Percentiles rank a stretch among this genome's conserved stretches.
phyloP scores from a whole-genome alignment of 2,113 vertebrate species.

The Zosterops lateralis region DNA sequence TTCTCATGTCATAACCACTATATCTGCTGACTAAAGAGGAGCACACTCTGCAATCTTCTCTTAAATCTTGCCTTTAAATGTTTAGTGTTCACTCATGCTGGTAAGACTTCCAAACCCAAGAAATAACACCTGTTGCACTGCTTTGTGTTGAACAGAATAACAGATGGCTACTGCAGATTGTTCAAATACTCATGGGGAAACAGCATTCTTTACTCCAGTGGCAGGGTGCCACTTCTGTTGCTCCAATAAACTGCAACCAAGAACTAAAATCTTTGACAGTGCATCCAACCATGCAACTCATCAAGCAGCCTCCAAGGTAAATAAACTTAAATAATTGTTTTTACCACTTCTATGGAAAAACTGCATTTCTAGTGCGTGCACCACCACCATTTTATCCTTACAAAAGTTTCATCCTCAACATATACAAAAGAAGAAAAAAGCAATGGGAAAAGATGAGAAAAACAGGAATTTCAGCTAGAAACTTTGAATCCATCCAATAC shows the following conservation, averaged over 20 bases:
- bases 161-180: constrained; percentile 32
- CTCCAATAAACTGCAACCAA: constrained; percentile 22
- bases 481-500: not conserved
- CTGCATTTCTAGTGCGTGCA: not conserved
- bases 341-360: not conserved
- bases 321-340: not conserved
- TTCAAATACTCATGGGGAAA: constrained; percentile 31
- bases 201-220: constrained; percentile 24
- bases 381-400: not conserved
- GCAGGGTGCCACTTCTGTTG: constrained; percentile 16
- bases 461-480: not conserved
- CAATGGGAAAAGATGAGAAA: not conserved
- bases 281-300: not conserved
- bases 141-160: constrained; percentile 2
- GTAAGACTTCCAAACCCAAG: not conserved
- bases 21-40: not conserved
- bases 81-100: not conserved
- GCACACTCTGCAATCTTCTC: not conserved
- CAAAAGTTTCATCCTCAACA: not conserved
- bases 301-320: not conserved
- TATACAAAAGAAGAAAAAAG: not conserved
- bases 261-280: not conserved
- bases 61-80: not conserved
- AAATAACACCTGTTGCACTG: not conserved
- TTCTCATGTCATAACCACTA: not conserved